Percentiles rank a stretch among this genome's conserved stretches.
phyloP scores from a whole-genome alignment of 2,113 vertebrate genomes.

The Corythornis vintsioides region DNA sequence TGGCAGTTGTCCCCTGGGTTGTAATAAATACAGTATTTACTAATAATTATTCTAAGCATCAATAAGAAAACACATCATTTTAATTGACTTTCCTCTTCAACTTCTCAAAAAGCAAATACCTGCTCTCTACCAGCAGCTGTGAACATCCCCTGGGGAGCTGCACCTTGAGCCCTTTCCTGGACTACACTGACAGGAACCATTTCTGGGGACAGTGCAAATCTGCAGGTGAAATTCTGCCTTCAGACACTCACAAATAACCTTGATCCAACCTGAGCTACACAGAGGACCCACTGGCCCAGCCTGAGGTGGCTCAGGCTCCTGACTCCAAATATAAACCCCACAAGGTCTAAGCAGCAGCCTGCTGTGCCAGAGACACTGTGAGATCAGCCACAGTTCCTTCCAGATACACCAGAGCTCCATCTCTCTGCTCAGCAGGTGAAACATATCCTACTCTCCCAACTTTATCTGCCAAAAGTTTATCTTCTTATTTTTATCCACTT shows the following conservation, averaged over 20 bases:
- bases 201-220: neutral
- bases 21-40: neutral
- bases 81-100: neutral
- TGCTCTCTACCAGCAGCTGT: neutral
- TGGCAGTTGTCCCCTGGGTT: neutral
- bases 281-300: neutral
- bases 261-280: neutral
- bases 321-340: neutral
- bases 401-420: neutral
- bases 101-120: neutral
- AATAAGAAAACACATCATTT: neutral
- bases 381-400: neutral
- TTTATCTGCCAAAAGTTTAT: neutral
- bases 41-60: neutral
- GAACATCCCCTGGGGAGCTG: neutral
- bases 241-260: neutral
- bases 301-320: neutral
- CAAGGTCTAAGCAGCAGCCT: neutral
- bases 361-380: neutral
- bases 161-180: neutral
- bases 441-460: accelerated
- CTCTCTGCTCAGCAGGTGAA: neutral
- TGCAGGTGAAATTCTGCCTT: neutral
- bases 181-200: accelerated
- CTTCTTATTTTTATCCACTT: neutral